These are phyloP conservation scores for Aricia artaxerxes DNA, from an alignment of 2,888 invertebrate species.

Conservation along the genomic window DNA sequence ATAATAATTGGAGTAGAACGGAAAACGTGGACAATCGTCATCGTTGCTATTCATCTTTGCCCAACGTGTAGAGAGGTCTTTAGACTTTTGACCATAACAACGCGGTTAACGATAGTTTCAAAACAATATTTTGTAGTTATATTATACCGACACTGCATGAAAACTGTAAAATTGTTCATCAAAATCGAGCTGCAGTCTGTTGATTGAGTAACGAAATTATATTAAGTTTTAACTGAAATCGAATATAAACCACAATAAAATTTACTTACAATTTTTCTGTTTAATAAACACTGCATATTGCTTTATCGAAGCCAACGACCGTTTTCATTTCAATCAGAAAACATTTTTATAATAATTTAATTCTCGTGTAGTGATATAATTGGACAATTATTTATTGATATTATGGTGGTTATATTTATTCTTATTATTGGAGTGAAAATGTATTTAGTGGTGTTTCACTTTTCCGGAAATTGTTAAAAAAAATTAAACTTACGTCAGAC, in stretches of 20 bases:
- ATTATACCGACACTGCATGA: not conserved
- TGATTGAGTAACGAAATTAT: constrained; percentile 1
- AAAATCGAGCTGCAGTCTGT: not conserved
- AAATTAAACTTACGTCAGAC: too few relatives aligned
- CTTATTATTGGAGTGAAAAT: too few relatives aligned
- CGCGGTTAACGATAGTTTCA: too few relatives aligned
- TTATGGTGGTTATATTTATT: too few relatives aligned
- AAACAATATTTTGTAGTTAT: too few relatives aligned
- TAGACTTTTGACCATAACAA: too few relatives aligned
- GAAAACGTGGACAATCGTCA: too few relatives aligned
- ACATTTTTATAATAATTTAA: constrained; percentile 8
- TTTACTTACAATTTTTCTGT: not conserved
- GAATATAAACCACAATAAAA: not conserved
- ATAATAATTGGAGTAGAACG: too few relatives aligned
- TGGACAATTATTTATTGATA: not conserved
- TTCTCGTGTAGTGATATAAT: not conserved
- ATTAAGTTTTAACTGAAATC: not conserved
- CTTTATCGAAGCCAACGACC: not conserved
- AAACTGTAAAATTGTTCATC: not conserved
- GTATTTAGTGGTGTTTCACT: too few relatives aligned
- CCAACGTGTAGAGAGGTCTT: too few relatives aligned
- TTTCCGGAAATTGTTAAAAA: too few relatives aligned
- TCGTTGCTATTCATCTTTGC: too few relatives aligned
- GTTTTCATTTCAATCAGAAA: constrained; percentile 5
- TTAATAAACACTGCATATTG: constrained; percentile 19